Evolutionary conservation across 2,797 vertebrate genomes (phyloP), one percentile per base, ranked within the genome.

Genomic region (Sphenodon punctatus): DNA sequence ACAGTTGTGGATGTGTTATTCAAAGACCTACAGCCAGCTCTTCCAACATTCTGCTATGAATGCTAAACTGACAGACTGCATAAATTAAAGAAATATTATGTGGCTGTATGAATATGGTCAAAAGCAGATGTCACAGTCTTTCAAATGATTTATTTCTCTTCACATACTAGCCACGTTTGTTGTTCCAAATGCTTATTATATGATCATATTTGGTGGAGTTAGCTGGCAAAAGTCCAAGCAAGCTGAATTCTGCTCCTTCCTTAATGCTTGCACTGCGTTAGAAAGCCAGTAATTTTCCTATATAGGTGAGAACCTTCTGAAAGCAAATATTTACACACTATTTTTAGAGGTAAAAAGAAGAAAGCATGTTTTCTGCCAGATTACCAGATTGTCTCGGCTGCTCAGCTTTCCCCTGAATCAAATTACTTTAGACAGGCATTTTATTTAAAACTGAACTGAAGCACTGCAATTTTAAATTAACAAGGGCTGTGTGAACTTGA

Each of bases 31-130:
- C 45, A 51, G 59, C 83, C 1, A 38, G 71, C 68, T 86, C 53
- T 74, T 71, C 12, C 0, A 45, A 69, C 80, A 64, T 81, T 65
- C 45, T 1, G 81, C 78, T 74, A 46, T 74, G 75, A 80, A 48
- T 41, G 20, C 67, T 75, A 7, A 87, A 56, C 78, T 82, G 81
- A 90, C 85, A 51, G 76, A 88, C 85, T 89, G 34, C 27, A 38
- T 80, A 80, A 75, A 51, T 88, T 82, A 56, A 41, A 82, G 46
- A 82, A 90, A 67, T 84, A 71, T 27, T 76, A 39, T 46, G 14
- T 46, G 49, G 43, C 79, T 65, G 43, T 66, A 82, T 56, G 66
- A 82, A 30, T 66, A 73, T 68, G 69, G 72, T 63, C 60, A 53
- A 85, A 76, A 55, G 32, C 55, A 58, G 75, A 71, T 80, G 71